A percentile compares a stretch with the other conserved stretches of the same genome.
These are phyloP conservation scores for Myotis brandtii DNA, from an alignment of 2,113 vertebrate species.

Conservation along the genomic window DNA sequence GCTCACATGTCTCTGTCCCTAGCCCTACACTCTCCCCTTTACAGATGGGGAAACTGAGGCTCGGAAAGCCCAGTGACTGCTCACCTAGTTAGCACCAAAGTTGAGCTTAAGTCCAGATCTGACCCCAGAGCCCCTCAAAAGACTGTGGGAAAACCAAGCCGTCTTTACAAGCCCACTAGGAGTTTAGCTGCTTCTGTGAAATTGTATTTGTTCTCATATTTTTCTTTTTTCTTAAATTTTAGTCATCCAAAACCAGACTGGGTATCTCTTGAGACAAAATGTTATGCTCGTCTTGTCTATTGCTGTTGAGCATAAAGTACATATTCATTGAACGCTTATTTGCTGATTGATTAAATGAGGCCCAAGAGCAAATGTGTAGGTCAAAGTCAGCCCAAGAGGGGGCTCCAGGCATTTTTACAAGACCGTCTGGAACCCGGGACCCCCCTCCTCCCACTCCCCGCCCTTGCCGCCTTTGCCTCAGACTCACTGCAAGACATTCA, in stretches of 20 bases:
- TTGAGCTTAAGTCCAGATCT: background rate
- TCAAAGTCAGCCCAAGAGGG: background rate
- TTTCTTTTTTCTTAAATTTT: background rate
- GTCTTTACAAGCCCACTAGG: background rate
- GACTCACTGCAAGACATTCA: background rate
- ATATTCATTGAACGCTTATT: background rate
- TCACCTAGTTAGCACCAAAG: background rate
- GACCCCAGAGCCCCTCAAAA: background rate
- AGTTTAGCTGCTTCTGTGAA: background rate
- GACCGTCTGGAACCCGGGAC: rapidly evolving
- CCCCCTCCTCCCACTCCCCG: background rate
- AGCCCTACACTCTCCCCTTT: background rate
- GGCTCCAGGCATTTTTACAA: background rate
- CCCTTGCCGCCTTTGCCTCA: background rate
- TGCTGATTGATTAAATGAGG: background rate
- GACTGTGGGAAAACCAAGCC: background rate
- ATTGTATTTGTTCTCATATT: background rate
- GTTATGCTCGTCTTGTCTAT: background rate
- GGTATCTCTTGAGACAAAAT: background rate
- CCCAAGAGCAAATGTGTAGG: background rate
- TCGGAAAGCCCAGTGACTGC: background rate
- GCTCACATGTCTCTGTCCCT: background rate
- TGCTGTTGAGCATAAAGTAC: background rate
- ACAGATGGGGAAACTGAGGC: background rate
- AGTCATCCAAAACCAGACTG: background rate